These are phyloP conservation scores for Drosophila eugracilis DNA, from an alignment of 1,140 invertebrate genomes.

Conservation along the genomic window DNA sequence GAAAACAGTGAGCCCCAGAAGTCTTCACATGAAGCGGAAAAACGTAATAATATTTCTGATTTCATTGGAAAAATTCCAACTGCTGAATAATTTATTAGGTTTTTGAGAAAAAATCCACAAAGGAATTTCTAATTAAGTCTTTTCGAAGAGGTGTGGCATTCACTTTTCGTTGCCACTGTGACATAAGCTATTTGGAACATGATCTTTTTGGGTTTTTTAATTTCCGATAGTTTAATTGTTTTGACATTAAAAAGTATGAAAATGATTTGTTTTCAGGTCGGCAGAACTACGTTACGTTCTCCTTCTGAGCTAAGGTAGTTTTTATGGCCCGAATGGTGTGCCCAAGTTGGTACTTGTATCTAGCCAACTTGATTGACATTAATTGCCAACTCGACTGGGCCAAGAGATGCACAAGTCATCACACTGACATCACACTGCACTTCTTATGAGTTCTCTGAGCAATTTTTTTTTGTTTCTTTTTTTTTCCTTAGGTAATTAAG, in stretches of 20 bases:
- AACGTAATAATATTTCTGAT: constrained; percentile 15
- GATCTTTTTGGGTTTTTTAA: constrained; percentile 48
- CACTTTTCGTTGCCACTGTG: constrained; percentile 25
- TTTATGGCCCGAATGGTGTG: constrained; percentile 19
- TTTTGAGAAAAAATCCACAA: not conserved
- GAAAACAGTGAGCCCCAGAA: constrained; percentile 37
- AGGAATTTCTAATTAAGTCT: constrained; percentile 16
- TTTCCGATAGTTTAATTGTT: constrained; percentile 67
- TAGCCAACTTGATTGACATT: constrained; percentile 67
- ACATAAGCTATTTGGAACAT: constrained; percentile 26
- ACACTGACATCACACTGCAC: constrained; percentile 60
- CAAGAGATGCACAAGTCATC: constrained; percentile 50
- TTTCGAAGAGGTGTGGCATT: constrained; percentile 5
- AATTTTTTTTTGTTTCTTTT: constrained; percentile 17
- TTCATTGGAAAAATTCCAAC: constrained; percentile 24
- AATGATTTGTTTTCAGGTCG: constrained; percentile 53
- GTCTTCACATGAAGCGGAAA: constrained; percentile 6
- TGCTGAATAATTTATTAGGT: constrained; percentile 31
- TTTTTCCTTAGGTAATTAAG: constrained; percentile 58
- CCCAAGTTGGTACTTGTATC: constrained; percentile 45
- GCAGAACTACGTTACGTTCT: constrained; percentile 35
- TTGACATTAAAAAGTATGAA: constrained; percentile 70
- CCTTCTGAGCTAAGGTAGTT: constrained; percentile 15
- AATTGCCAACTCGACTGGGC: constrained; percentile 61
- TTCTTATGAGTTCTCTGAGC: constrained; percentile 46